Conservation (phyloP, 2,888 invertebrate genomes). For the Catocala fraxini region DNA sequence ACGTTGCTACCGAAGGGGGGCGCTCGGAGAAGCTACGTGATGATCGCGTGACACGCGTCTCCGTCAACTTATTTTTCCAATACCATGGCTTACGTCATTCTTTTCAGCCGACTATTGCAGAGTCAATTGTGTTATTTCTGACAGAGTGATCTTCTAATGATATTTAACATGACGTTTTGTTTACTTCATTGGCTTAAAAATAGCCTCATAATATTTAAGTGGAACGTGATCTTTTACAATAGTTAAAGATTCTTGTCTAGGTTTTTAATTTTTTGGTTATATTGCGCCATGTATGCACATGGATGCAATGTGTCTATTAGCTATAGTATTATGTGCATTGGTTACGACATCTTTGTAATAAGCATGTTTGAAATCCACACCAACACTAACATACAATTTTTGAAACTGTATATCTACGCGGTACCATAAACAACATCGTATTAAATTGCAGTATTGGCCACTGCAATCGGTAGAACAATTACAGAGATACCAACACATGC, state of each 20-base stretch:
- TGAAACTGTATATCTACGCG: too few species aligned
- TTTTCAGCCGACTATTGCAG: constrained; percentile 55
- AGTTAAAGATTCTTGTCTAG: too few species aligned
- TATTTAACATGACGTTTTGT: constrained; percentile 6
- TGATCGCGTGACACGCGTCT: constrained; percentile 67
- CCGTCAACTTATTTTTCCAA: constrained; percentile 61
- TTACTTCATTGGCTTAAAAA: not conserved
- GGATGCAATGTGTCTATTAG: too few species aligned
- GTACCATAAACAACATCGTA: not conserved
- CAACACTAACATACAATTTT: not conserved
- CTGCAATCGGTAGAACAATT: not conserved
- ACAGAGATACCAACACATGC: constrained; percentile 5
- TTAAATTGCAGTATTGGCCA: not conserved
- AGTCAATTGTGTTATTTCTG: constrained; percentile 37
- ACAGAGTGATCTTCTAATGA: not conserved
- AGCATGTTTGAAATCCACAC: not conserved
- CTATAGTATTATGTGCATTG: too few species aligned
- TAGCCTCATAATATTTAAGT: too few species aligned
- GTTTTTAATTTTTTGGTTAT: too few species aligned
- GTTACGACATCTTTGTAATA: not conserved
- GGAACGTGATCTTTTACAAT: too few species aligned
- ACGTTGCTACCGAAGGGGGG: constrained; percentile 45
- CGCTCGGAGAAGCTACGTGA: constrained; percentile 52
- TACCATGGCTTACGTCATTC: constrained; percentile 62
- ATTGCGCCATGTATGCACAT: too few species aligned